Evolutionary conservation across 1,140 invertebrate species (phyloP).

Genomic region (Eupristina koningsbergeri): DNA sequence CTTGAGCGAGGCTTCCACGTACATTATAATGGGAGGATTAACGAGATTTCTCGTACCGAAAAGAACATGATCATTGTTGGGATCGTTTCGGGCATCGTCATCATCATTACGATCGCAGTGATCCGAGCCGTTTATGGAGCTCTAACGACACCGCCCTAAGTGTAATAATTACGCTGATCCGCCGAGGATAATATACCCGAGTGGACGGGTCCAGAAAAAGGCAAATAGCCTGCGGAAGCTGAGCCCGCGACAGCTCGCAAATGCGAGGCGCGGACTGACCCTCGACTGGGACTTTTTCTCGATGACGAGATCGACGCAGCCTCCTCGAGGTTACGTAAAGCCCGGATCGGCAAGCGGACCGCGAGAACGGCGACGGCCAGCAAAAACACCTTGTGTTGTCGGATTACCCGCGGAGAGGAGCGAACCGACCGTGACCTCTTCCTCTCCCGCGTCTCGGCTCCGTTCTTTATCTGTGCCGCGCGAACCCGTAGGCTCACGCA

Average conservation of each 20-base stretch:
- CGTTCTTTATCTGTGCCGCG: constrained; percentile 56
- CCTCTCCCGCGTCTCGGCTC: constrained; percentile 55
- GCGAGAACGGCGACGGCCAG: constrained; percentile 16
- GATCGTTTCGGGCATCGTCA: neutral
- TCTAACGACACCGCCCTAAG: neutral
- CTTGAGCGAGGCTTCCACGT: neutral
- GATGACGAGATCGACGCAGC: too few species aligned
- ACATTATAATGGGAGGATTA: neutral
- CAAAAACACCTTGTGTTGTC: constrained; percentile 64
- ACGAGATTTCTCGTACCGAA: constrained; percentile 1
- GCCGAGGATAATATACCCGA: neutral
- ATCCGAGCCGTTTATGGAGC: neutral
- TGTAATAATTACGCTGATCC: constrained; percentile 33
- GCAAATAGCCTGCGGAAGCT: neutral
- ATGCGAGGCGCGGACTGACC: too few species aligned
- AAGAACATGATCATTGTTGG: constrained; percentile 20
- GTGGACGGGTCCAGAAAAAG: neutral
- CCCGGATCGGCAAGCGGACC: neutral
- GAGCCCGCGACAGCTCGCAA: too few species aligned
- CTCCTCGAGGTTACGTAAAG: neutral
- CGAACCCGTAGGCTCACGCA: constrained; percentile 62
- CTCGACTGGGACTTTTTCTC: too few species aligned
- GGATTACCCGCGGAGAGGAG: constrained; percentile 69
- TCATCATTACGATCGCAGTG: neutral
- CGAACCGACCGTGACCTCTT: constrained; percentile 73